Evolutionary conservation across 2,888 invertebrate genomes (phyloP), one percentile per base, ranked within the genome.

Genomic region (Carterocephalus palaemon): DNA sequence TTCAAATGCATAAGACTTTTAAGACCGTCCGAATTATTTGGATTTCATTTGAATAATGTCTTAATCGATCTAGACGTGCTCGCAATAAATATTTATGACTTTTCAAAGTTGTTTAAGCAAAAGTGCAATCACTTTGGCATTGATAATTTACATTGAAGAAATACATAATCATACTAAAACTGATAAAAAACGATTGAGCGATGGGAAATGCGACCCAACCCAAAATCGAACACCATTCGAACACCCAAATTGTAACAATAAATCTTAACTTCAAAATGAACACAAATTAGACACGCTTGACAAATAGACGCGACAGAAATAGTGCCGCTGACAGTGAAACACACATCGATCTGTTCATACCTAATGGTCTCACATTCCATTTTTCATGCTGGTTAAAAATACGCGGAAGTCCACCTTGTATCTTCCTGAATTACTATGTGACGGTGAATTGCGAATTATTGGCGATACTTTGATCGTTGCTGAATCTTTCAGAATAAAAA

Each of bases 211-310:
- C 41, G 48, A 46, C 33, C 31, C 17, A 41, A 37, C 26, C 43
- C 24, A 37, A 31, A 4, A 6, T 19, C 6, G 6, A 32, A 12
- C 26, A 32, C 3, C 4, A 4, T 4, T 23, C 22, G 29, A 36
- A 52, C 49, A 56, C 50, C 45, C 49, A 46, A 52, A 49, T 53
- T 60, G 55, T 57, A 60, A 70, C 64, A 67, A 80, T 84, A 75
- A 81, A 80, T 81, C 79, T 76, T 73, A 61, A 64, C 67, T 75
- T 74, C 71, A 70, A 70, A 72, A 67, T 70, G 70, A 73, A 73
- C 78, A 83, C 80, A 82, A 85, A 85, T 83, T 75, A 76, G 84
- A 80, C 81, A 68, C 60, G 62, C 67, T 73, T 84, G 84, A 84
- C 84, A 84, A 84, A 83, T 82, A 75, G 81, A 69, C 56, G 62